Percentiles rank a stretch among this genome's conserved stretches.
phyloP scores from a whole-genome alignment of 2,888 invertebrate species.

The Tetragonula carbonaria region DNA sequence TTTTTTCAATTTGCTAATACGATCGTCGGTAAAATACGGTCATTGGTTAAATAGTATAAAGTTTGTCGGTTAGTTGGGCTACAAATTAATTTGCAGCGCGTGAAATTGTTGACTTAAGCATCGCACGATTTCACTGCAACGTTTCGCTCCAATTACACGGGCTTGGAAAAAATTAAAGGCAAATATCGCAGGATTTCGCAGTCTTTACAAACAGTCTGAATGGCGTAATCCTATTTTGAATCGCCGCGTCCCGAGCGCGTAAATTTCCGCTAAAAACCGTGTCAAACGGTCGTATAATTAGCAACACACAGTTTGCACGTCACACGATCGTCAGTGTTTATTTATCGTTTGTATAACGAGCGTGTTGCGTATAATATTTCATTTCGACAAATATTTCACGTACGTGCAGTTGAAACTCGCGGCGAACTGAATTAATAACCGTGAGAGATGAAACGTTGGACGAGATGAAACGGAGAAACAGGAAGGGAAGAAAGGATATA shows the following conservation, averaged over 20 bases:
- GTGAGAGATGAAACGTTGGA: not conserved
- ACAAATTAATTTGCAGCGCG: not conserved
- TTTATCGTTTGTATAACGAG: not conserved
- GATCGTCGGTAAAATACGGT: no score
- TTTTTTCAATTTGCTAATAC: no score
- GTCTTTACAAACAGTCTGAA: not conserved
- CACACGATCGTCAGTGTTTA: not conserved
- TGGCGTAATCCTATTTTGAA: not conserved
- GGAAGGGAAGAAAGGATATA: not conserved
- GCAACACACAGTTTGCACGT: not conserved
- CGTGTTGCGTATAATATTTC: not conserved
- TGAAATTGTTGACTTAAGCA: not conserved
- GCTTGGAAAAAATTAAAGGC: not conserved
- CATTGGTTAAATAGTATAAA: not conserved
- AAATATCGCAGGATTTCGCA: not conserved
- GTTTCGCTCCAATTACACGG: constrained; percentile 9
- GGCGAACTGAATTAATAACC: not conserved
- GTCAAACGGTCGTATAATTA: constrained; percentile 3
- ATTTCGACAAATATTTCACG: not conserved
- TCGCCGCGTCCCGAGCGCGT: not conserved
- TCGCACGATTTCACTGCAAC: not conserved
- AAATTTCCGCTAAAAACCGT: constrained; percentile 2
- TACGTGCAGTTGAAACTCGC: not conserved
- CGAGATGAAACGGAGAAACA: not conserved
- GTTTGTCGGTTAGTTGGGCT: not conserved